Conservation (phyloP, 2,888 invertebrate species). For the Pedicia rivosa region DNA sequence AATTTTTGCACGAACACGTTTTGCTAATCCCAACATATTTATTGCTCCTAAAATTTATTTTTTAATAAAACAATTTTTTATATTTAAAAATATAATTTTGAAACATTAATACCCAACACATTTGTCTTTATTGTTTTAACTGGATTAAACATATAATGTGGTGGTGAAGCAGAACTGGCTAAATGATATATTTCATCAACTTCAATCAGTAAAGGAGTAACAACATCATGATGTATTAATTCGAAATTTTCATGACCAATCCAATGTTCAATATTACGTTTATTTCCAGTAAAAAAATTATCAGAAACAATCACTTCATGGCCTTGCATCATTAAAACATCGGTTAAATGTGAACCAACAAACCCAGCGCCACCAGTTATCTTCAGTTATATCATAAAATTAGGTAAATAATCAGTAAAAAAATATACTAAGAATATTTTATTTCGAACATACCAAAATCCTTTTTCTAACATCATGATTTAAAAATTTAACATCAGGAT, state of each 20-base stretch:
- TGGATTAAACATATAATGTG: conserved; percentile 99
- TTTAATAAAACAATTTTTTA: neutral
- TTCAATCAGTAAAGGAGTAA: conserved; percentile 93
- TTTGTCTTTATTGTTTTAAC: conserved; percentile 99
- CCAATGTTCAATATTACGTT: conserved; percentile 97
- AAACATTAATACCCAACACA: conserved; percentile 47
- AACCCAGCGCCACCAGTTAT: conserved; percentile 96
- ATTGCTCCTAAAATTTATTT: conserved; percentile 44
- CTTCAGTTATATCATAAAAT: too few species aligned
- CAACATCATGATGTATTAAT: conserved; percentile 95
- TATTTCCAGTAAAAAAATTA: conserved; percentile 95
- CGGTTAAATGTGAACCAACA: conserved; percentile 97
- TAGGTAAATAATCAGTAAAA: too few species aligned
- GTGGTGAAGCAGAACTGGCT: conserved; percentile 97
- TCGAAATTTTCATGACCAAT: conserved; percentile 98
- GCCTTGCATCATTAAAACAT: conserved; percentile 85
- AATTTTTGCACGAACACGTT: conserved; percentile 81
- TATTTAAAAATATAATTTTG: neutral
- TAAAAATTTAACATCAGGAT: conserved; percentile 80
- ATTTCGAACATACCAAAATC: conserved; percentile 60
- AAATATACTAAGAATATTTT: conserved; percentile 4
- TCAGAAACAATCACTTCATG: conserved; percentile 95
- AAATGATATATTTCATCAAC: conserved; percentile 97
- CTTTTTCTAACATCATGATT: conserved; percentile 85
- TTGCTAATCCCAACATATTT: conserved; percentile 81